A percentile compares a stretch with the other conserved stretches of the same genome.
These are phyloP conservation scores for Sparidentex hasta DNA, from an alignment of 2,797 vertebrate genomes.

Conservation along the genomic window DNA sequence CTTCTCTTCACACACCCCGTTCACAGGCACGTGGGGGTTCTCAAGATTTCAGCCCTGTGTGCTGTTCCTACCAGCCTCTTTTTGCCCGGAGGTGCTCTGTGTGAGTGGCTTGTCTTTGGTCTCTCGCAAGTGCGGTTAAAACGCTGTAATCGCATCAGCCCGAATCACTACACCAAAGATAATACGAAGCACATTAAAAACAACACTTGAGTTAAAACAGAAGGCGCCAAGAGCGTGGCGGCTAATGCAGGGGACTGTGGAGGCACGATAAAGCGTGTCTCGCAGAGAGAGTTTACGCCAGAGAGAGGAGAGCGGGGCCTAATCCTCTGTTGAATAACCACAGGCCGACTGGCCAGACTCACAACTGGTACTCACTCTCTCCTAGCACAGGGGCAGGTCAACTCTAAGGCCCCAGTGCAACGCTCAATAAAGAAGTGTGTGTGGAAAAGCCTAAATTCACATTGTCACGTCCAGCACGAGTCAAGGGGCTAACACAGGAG, in stretches of 20 bases:
- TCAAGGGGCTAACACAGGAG: slow-evolving; percentile 22
- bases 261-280: slow-evolving; percentile 72
- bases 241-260: slow-evolving; percentile 53
- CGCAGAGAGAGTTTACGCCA: slow-evolving; percentile 66
- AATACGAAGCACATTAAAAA: slow-evolving; percentile 58
- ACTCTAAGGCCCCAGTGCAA: slow-evolving; percentile 38
- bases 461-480: slow-evolving; percentile 31
- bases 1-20: slow-evolving; percentile 52
- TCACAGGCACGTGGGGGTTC: slow-evolving; percentile 46
- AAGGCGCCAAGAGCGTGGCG: slow-evolving; percentile 51
- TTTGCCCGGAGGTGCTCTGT: slow-evolving; percentile 57
- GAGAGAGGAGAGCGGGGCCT: slow-evolving; percentile 57
- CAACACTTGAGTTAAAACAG: slow-evolving; percentile 57
- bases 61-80: slow-evolving; percentile 53
- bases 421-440: slow-evolving; percentile 26
- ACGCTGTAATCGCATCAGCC: slow-evolving; percentile 65
- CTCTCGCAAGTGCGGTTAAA: slow-evolving; percentile 64
- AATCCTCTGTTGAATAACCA: slow-evolving; percentile 81
- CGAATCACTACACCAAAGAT: slow-evolving; percentile 61
- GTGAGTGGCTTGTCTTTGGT: slow-evolving; percentile 56
- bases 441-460: slow-evolving; percentile 42
- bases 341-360: slow-evolving; percentile 63
- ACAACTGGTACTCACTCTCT: slow-evolving; percentile 42
- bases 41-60: slow-evolving; percentile 54
- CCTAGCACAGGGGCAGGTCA: slow-evolving; percentile 49